phyloP scores from a whole-genome alignment of 2,113 vertebrate species.

The Callocephalon fimbriatum region DNA sequence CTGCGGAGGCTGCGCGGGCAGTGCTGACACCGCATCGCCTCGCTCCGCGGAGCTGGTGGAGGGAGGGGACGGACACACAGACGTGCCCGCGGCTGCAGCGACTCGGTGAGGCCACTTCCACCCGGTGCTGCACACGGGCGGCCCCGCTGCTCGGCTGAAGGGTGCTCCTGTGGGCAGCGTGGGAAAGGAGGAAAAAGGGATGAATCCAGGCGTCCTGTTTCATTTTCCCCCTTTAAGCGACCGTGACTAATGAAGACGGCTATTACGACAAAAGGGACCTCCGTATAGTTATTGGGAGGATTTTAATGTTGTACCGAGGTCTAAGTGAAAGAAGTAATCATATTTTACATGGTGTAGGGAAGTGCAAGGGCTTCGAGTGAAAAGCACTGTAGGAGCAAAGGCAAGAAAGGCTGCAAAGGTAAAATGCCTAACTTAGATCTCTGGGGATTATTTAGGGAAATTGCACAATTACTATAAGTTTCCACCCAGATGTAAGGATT shows the following conservation, averaged over 20 bases:
- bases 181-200: not conserved
- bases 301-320: not conserved
- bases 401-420: constrained; percentile 28
- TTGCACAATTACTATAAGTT: constrained; percentile 23
- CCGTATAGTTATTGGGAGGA: not conserved
- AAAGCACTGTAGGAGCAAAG: not conserved
- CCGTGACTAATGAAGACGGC: not conserved
- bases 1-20: not conserved
- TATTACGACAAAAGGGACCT: not conserved
- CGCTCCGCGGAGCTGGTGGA: not conserved
- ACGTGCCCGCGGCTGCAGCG: not conserved
- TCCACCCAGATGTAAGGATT: not conserved
- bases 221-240: not conserved
- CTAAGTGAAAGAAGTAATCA: not conserved
- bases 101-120: not conserved
- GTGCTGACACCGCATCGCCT: not conserved
- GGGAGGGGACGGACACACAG: not conserved
- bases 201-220: not conserved
- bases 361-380: not conserved
- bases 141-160: not conserved
- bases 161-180: not conserved
- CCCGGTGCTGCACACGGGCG: not conserved
- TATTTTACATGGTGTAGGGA: not conserved
- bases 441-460: constrained; percentile 28
- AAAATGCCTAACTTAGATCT: not conserved